A percentile compares a stretch with the other conserved stretches of the same genome.
Evolutionary conservation across 2,113 vertebrate genomes (phyloP).

Genomic region (Telmatochromis bifrenatus): DNA sequence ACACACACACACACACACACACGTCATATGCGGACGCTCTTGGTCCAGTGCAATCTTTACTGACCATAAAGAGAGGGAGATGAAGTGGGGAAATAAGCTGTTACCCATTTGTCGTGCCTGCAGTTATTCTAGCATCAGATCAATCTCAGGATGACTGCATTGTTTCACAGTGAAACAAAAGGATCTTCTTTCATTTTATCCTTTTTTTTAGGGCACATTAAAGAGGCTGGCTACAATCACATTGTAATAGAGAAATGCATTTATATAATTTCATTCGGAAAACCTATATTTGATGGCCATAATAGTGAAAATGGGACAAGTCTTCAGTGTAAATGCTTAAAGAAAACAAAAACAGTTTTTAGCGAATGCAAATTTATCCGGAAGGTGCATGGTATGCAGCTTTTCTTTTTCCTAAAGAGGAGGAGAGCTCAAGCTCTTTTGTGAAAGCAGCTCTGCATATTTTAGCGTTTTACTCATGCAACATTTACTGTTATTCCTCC

Average conservation of each 20-base stretch:
- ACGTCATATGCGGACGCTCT: neutral
- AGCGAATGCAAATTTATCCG: neutral
- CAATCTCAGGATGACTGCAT: conserved; percentile 49
- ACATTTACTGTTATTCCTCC: neutral
- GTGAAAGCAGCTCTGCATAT: neutral
- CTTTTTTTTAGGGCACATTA: neutral
- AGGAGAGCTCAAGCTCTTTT: neutral
- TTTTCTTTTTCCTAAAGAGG: neutral
- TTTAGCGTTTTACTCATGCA: neutral
- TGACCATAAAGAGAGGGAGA: conserved; percentile 23
- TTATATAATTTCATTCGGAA: neutral
- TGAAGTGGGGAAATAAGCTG: conserved; percentile 44
- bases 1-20: neutral
- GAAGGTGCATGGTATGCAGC: neutral
- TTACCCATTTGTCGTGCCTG: conserved; percentile 42
- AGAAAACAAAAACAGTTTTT: neutral
- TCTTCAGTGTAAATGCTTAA: neutral
- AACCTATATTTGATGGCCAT: neutral
- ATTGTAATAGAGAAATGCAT: neutral
- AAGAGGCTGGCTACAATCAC: neutral
- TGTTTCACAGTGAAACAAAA: conserved; percentile 35
- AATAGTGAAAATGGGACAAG: neutral
- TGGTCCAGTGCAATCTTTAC: conserved; percentile 15
- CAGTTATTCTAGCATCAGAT: conserved; percentile 52
- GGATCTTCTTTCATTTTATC: conserved; percentile 7